These are phyloP conservation scores for Urocitellus parryii DNA, from an alignment of 2,113 vertebrate species.

Conservation along the genomic window DNA sequence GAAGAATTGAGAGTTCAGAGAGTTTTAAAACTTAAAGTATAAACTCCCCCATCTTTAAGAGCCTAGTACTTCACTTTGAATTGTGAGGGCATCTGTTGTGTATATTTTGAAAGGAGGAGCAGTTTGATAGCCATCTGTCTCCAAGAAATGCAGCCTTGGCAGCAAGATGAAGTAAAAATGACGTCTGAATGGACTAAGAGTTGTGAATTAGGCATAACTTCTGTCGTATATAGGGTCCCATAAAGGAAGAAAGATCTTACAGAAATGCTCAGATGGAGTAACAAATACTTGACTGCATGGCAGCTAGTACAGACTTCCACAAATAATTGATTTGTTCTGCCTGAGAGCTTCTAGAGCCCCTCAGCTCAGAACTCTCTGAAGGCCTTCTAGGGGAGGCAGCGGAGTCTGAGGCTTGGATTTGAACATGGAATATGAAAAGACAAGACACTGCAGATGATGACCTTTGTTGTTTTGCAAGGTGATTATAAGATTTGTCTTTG, in stretches of 20 bases:
- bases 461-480: neutral
- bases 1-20: constrained; percentile 32
- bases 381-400: neutral
- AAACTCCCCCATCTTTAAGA: constrained; percentile 45
- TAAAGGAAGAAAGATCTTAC: neutral
- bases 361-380: neutral
- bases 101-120: constrained; percentile 6
- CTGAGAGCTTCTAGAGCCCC: neutral
- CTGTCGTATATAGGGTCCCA: neutral
- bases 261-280: neutral
- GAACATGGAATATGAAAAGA: neutral
- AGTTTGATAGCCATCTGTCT: constrained; percentile 69
- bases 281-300: neutral
- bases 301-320: neutral
- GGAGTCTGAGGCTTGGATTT: neutral
- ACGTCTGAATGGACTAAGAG: constrained; percentile 14
- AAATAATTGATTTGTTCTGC: neutral
- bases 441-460: neutral
- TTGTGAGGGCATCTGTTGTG: constrained; percentile 42
- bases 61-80: neutral
- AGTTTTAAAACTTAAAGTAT: constrained; percentile 38
- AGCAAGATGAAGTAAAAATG: constrained; percentile 45
- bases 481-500: neutral
- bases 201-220: constrained; percentile 26
- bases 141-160: constrained; percentile 43